Conservation (phyloP, 2,888 invertebrate species). For the Drosophila emarginata region DNA sequence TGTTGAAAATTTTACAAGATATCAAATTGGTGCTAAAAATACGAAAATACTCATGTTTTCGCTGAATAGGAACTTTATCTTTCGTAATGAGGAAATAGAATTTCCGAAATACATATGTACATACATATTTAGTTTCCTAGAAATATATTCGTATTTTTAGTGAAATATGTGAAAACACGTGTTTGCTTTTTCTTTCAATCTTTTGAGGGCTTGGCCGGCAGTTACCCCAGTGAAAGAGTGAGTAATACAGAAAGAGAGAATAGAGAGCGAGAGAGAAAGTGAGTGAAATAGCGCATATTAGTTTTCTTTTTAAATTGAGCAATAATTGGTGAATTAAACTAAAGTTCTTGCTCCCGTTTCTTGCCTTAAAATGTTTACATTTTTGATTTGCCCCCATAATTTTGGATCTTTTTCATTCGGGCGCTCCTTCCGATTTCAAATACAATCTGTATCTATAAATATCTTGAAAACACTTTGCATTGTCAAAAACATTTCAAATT, state of each 20-base stretch:
- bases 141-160: too few relatives aligned
- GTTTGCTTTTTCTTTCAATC: background rate
- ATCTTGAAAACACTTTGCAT: background rate
- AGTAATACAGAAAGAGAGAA: conserved; percentile 6
- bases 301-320: background rate
- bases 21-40: conserved; percentile 36
- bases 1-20: conserved; percentile 25
- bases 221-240: background rate
- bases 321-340: background rate
- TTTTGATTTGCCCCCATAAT: background rate
- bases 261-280: background rate
- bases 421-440: background rate
- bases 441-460: conserved; percentile 3
- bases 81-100: too few relatives aligned
- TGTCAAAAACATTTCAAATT: conserved; percentile 46
- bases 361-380: background rate
- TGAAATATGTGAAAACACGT: background rate
- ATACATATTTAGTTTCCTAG: too few relatives aligned
- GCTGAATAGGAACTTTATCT: too few relatives aligned
- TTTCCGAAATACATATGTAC: too few relatives aligned
- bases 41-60: too few relatives aligned
- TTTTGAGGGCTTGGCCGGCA: conserved; percentile 3
- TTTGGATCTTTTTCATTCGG: background rate
- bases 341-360: too few relatives aligned
- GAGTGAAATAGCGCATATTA: background rate